These are phyloP conservation scores for Lycocorax pyrrhopterus DNA, from an alignment of 2,113 vertebrate genomes.

Conservation along the genomic window DNA sequence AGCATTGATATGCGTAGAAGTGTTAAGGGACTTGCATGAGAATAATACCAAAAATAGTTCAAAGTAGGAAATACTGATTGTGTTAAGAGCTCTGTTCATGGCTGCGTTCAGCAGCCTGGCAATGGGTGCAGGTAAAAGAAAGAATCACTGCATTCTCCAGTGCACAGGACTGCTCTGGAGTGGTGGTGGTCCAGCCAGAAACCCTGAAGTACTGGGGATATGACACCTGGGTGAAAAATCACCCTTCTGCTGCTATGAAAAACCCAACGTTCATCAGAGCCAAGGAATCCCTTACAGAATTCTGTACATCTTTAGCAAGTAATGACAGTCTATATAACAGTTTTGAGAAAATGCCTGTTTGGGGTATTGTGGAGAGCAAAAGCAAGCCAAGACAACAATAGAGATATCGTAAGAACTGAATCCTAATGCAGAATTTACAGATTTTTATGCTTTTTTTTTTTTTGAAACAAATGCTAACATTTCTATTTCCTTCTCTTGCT, in stretches of 20 bases:
- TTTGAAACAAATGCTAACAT: neutral
- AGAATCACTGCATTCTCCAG: neutral
- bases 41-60: neutral
- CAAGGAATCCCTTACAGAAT: neutral
- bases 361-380: neutral
- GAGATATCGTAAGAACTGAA: conserved; percentile 17
- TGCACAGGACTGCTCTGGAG: neutral
- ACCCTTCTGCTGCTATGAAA: neutral
- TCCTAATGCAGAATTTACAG: neutral
- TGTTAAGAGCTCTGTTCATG: neutral
- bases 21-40: neutral
- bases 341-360: neutral
- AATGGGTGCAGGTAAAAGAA: neutral
- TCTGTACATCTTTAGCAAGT: neutral
- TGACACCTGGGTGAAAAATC: neutral
- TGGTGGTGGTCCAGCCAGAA: neutral
- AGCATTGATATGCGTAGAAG: neutral
- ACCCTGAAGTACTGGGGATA: neutral
- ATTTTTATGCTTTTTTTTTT: neutral
- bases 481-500: neutral
- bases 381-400: conserved; percentile 7
- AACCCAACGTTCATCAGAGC: neutral
- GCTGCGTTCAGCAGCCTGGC: neutral
- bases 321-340: neutral
- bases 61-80: neutral